Evolutionary conservation across 1,140 invertebrate genomes (phyloP).

Genomic region (Eriocheir sinensis): DNA sequence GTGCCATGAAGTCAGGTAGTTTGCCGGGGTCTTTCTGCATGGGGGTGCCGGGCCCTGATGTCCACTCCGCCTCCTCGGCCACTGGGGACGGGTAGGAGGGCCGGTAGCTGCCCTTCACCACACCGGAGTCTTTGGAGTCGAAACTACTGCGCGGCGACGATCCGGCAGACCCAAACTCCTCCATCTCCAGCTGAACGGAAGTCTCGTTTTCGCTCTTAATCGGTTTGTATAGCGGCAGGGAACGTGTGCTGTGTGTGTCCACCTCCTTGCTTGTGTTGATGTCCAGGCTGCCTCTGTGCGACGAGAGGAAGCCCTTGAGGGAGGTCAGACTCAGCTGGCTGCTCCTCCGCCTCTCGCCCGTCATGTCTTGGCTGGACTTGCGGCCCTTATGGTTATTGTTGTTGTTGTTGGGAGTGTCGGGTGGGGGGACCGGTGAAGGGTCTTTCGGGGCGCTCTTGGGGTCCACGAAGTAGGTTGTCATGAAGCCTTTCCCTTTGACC

Average conservation of each 20-base stretch:
- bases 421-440: neutral
- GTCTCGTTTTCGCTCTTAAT: neutral
- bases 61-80: neutral
- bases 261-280: constrained; percentile 46
- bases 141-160: constrained; percentile 34
- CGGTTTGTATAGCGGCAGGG: constrained; percentile 1
- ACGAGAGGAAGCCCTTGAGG: constrained; percentile 44
- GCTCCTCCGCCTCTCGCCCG: constrained; percentile 49
- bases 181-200: neutral
- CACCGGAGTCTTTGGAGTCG: constrained; percentile 32
- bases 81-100: neutral
- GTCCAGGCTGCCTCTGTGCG: constrained; percentile 68
- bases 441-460: constrained; percentile 41
- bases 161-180: neutral
- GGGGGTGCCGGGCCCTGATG: neutral
- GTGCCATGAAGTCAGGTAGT: neutral
- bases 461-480: constrained; percentile 82
- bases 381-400: constrained; percentile 39
- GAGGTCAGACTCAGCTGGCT: constrained; percentile 67
- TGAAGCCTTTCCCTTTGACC: constrained; percentile 83
- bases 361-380: neutral
- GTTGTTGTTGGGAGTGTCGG: constrained; percentile 40
- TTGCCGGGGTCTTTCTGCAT: neutral
- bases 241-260: constrained; percentile 29
- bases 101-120: neutral